Evolutionary conservation across 2,113 vertebrate species (phyloP), one percentile per base, ranked within the genome.

Genomic region (Hippoglossus stenolepis): DNA sequence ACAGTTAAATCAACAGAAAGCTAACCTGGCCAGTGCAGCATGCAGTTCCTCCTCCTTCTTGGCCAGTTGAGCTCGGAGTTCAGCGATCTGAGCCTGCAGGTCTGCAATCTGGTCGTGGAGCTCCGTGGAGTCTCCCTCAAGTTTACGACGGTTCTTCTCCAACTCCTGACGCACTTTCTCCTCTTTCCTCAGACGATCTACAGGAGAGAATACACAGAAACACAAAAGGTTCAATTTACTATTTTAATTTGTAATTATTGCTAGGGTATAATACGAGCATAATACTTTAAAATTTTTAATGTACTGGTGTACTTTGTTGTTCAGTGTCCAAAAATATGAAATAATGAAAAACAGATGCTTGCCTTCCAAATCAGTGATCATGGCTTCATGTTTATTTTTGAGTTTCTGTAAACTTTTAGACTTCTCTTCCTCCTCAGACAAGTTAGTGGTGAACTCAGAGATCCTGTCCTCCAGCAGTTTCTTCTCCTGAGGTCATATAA

Each of bases 41-140:
- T 96, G 96, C 3, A 99, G 94, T 69, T 99, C 98, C 84, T 99
- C 97, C 85, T 99, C 98, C 56, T 99, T 99, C 92, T 98, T 99
- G 65, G 96, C 96, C 64, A 99, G 93, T 87, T 98, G 98, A 87
- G 97, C 95, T 83, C 96, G 94, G 67, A 99, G 96, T 70, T 99
- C 98, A 0, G 96, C 96, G 0, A 99, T 97, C 91, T 98, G 97
- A 20, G 97, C 96, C 89, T 97, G 97, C n/a, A 99, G 95, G 87
- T 99, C 98, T 0, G 96, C 95, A 0, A 99, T 96, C 91, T 98
- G 97, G 90, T 99, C 98, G 0, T 88, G 83, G 59, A 99, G 95
- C 57, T 99, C 98, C 0, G 93, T 95, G 43, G 96, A 97, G 91
- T 99, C 98, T 4, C 97, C 96, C 81, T 99, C 97, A 58, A 99